phyloP scores from a whole-genome alignment of 2,888 invertebrate species.

The Drosophila paracracens region DNA sequence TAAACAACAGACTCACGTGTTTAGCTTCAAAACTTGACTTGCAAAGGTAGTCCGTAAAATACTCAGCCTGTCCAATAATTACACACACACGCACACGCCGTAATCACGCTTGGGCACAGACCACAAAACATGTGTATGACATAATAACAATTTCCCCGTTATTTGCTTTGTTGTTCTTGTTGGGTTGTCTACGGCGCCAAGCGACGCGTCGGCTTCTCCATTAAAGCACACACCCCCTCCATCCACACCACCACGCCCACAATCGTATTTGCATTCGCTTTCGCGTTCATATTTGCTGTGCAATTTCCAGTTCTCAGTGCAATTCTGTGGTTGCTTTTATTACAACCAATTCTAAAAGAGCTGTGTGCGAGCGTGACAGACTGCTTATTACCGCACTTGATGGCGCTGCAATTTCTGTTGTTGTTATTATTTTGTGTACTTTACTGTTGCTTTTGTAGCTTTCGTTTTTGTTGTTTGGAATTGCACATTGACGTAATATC shows the following conservation, averaged over 20 bases:
- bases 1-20: slow-evolving; percentile 50
- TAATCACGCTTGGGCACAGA: slow-evolving; percentile 21
- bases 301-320: slow-evolving; percentile 31
- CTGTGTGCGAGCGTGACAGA: slow-evolving; percentile 46
- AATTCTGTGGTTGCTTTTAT: slow-evolving; percentile 40
- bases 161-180: slow-evolving; percentile 22
- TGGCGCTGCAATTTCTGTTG: slow-evolving; percentile 61
- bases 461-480: slow-evolving; percentile 12
- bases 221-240: slow-evolving; percentile 31
- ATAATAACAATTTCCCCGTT: slow-evolving; percentile 65
- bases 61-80: slow-evolving; percentile 28
- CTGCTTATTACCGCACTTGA: slow-evolving; percentile 71
- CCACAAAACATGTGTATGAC: slow-evolving; percentile 63
- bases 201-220: slow-evolving; percentile 45
- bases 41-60: neutral
- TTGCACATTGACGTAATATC: slow-evolving; percentile 72
- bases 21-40: slow-evolving; percentile 12
- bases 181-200: slow-evolving; percentile 40
- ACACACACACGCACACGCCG: slow-evolving; percentile 19
- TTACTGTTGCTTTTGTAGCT: slow-evolving; percentile 39
- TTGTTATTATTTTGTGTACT: slow-evolving; percentile 23
- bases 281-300: slow-evolving; percentile 27
- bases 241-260: neutral
- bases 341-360: slow-evolving; percentile 37
- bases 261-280: slow-evolving; percentile 28